Evolutionary conservation across 2,113 vertebrate species (phyloP).

Genomic region (Passer montanus): DNA sequence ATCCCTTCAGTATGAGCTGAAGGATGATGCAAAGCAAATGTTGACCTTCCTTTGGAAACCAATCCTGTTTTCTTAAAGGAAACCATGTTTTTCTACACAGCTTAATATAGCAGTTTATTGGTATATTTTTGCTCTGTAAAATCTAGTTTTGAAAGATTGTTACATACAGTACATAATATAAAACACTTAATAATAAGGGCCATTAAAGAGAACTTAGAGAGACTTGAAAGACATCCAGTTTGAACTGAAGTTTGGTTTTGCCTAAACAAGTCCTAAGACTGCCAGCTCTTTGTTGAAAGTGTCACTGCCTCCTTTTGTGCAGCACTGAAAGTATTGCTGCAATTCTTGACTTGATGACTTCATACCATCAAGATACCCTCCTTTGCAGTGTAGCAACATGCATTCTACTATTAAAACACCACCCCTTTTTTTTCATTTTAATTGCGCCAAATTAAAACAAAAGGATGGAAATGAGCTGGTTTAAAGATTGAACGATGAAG

Average conservation of each 20-base stretch:
- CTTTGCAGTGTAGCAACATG: background rate
- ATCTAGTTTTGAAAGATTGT: background rate
- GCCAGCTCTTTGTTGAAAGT: background rate
- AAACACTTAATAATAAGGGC: background rate
- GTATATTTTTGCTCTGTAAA: background rate
- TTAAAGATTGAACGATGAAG: background rate
- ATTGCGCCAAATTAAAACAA: background rate
- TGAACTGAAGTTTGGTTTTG: background rate
- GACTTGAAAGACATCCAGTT: background rate
- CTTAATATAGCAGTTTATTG: background rate
- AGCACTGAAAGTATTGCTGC: background rate
- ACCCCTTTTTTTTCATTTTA: background rate
- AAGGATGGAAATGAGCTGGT: background rate
- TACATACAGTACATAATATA: background rate
- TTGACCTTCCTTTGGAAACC: background rate
- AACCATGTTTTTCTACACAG: background rate
- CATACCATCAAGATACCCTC: background rate
- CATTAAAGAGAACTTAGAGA: background rate
- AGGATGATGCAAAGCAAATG: constrained; percentile 56
- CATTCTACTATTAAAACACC: background rate
- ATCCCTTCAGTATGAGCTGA: constrained; percentile 22
- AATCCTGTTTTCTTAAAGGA: background rate
- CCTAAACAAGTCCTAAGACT: background rate
- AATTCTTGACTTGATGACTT: background rate
- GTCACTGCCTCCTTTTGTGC: background rate